Conservation (phyloP, 2,797 vertebrate species). For the Danio tinwini region DNA sequence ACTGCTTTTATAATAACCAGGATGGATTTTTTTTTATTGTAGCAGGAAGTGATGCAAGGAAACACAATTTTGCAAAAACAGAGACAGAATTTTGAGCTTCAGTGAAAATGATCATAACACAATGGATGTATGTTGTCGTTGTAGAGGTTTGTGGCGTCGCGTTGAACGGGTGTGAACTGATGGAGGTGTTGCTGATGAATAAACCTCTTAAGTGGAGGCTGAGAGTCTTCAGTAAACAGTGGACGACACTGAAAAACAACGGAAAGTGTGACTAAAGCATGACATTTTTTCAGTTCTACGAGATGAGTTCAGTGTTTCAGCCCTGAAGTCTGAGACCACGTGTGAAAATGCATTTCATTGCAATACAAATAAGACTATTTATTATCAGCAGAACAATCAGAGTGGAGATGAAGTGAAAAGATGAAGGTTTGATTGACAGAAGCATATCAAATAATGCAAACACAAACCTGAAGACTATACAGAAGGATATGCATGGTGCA, state of each 20-base stretch:
- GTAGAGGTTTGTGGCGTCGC: background rate
- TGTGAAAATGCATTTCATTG: background rate
- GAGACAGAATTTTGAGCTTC: conserved; percentile 1
- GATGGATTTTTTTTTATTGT: conserved; percentile 9
- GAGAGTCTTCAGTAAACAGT: conserved; percentile 61
- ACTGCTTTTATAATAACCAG: background rate
- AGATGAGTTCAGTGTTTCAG: background rate
- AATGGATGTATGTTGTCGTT: background rate
- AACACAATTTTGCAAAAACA: conserved; percentile 5
- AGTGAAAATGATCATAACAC: background rate
- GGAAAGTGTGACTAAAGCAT: conserved; percentile 16
- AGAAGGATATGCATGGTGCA: no score
- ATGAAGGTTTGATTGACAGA: no score
- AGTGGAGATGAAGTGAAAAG: no score
- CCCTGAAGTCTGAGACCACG: background rate
- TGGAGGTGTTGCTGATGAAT: background rate
- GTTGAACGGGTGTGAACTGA: background rate
- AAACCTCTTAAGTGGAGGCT: background rate
- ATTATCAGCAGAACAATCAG: no score
- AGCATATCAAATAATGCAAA: no score
- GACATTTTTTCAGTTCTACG: background rate
- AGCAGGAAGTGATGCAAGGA: conserved; percentile 1
- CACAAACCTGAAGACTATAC: no score
- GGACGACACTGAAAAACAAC: conserved; percentile 61
- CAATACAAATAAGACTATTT: background rate